Conservation (phyloP, 2,797 vertebrate species). For the Australoheros facetus region DNA sequence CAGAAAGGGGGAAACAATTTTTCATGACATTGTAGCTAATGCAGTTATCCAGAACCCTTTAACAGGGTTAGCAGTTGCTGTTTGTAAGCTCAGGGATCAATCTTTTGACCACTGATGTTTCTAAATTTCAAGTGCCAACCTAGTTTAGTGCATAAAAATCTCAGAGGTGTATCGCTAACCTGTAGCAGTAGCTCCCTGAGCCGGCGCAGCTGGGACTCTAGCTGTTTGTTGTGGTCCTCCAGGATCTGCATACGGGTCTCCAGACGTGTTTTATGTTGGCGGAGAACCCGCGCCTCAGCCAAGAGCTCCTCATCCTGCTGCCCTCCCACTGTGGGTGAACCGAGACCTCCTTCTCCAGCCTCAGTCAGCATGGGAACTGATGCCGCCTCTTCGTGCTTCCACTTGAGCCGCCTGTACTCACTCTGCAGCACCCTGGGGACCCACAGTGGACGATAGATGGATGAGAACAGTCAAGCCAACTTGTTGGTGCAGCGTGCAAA, state of each 20-base stretch:
- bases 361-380: constrained; percentile 86
- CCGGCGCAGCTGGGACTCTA: constrained; percentile 93
- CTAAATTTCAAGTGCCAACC: too few species aligned
- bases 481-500: constrained; percentile 6
- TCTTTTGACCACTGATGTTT: too few species aligned
- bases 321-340: constrained; percentile 67
- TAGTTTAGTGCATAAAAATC: not conserved
- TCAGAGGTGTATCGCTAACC: constrained; percentile 81
- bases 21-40: too few species aligned
- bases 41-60: too few species aligned
- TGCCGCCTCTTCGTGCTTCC: constrained; percentile 94
- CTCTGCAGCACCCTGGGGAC: constrained; percentile 91
- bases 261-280: constrained; percentile 96
- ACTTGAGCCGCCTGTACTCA: constrained; percentile 93
- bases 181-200: constrained; percentile 94
- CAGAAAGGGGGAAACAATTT: too few species aligned
- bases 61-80: too few species aligned
- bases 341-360: constrained; percentile 73
- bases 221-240: constrained; percentile 98
- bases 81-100: too few species aligned
- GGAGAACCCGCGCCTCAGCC: constrained; percentile 92
- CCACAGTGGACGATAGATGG: constrained; percentile 15
- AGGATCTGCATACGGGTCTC: constrained; percentile 99
- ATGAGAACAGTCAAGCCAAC: constrained; percentile 14
- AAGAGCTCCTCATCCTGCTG: constrained; percentile 90